Evolutionary conservation across 35 echinoderm and acorn worm species (phyloP), one percentile per base, ranked within the genome.

Genomic region (Lytechinus variegatus): DNA sequence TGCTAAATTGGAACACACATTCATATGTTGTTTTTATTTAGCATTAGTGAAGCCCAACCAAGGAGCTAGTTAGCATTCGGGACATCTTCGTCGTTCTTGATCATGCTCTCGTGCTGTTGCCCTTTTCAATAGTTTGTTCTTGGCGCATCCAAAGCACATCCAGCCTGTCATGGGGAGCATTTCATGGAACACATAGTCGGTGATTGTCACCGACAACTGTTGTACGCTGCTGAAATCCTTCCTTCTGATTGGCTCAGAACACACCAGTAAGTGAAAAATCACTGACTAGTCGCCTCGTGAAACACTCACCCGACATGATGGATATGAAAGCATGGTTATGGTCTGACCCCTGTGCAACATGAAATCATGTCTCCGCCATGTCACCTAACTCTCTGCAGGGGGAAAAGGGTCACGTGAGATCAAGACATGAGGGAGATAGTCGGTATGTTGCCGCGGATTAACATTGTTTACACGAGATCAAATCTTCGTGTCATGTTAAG

Each of bases 371-470:
- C 52, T 54, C 52, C 10, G 29, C 52, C 52, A 54, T 90, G 88
- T 90, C 88, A 90, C 88, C 88, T 27, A 52, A 90, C 88, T 33
- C 88, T 90, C 88, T 54, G 88, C 52, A 54, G 88, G 88, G 88
- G 88, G 88, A 90, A 52, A 54, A 44, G 52, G 88, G 88, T 90
- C 88, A 90, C 88, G 88, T 90, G 88, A 44, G 88, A 12, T 13
- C 88, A 33, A 52, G 29, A 90, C 88, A 90, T 90, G 28, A 90
- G 88, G 88, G 88, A 90, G 29, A 44, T 54, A 44, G 52, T 90
- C 88, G 88, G 88, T 54, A 90, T 90, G 88, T 54, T 90, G 24
- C 29, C 88, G 88, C 52, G 88, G 88, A 90, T 90, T 90, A 90
- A 90, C 88, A 90, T 44, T 90, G 88, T 90, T 90, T 90, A 90